These are phyloP conservation scores for Wiebesia pumilae DNA, from an alignment of 1,140 invertebrate species.

Conservation along the genomic window DNA sequence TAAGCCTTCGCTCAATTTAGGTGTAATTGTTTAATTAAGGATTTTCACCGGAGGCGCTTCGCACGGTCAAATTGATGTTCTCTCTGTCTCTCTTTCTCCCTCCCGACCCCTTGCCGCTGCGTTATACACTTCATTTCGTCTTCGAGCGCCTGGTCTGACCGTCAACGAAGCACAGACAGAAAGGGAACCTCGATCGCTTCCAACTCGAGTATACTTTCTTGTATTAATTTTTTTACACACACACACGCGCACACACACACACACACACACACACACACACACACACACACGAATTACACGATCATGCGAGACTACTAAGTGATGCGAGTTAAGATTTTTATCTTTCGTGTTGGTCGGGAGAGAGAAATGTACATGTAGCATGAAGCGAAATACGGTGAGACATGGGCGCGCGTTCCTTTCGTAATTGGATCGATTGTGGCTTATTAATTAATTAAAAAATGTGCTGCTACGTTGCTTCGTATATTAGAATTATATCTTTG, in stretches of 20 bases:
- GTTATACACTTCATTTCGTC: background rate
- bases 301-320: background rate
- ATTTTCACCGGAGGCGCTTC: conserved; percentile 60
- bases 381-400: background rate
- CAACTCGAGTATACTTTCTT: background rate
- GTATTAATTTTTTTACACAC: background rate
- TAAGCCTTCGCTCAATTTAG: conserved; percentile 67
- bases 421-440: conserved; percentile 43
- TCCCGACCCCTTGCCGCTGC: background rate
- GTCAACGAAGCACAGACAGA: background rate
- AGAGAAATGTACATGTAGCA: background rate
- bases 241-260: background rate
- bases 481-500: background rate
- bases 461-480: background rate
- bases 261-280: background rate
- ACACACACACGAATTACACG: background rate
- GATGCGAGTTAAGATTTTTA: conserved; percentile 47
- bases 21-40: conserved; percentile 70
- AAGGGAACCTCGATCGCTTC: background rate
- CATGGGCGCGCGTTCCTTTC: background rate
- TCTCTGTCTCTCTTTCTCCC: conserved; percentile 10
- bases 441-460: conserved; percentile 48
- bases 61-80: conserved; percentile 53
- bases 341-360: background rate
- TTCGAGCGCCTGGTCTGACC: background rate